Base-by-base conservation (phyloP, 2,888 invertebrate species). In the Euzetes globulus region DNA sequence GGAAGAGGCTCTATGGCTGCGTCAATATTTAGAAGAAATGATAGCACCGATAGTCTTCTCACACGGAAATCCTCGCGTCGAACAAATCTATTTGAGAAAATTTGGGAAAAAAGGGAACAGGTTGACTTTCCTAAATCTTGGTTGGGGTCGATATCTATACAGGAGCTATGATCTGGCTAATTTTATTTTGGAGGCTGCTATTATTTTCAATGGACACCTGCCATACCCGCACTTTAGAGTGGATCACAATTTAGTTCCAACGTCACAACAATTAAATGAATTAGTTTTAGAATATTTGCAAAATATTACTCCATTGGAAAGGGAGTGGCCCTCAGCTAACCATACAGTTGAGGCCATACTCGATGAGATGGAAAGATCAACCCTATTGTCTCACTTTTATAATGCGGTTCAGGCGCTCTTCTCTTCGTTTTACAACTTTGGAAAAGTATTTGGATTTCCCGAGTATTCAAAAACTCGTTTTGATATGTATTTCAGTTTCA, bases 371-470 rank as follows among this genome's bases (percentile, higher is more conserved):
- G 15, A 13, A 6, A 15, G 63, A 15, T 1, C 63, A 4, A 33
- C 33, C 15, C 37, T 63, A 33, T 63, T 63, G n/a, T 29, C 29
- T 1, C 63, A 63, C 25, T 63, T 63, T 33, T 33, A n/a, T 19
- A 13, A 33, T 17, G 63, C 33, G 33, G 63, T 63, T 17, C 29
- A 63, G 13, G 63, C 33, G 7, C 25, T 63, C 3, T 17, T 33
- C 1, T 33, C 33, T 4, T 29, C 63, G 7, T 63, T 22, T 37
- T 63, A 33, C 17, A n/a, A 33, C 17, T 63, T n/a, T 19, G 33
- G 33, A 29, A 63, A 63, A 63, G 19, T 29, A 33, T 63, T 63
- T 63, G 63, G 63, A 33, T 63, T n/a, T 63, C 63, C 63, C 4
- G 63, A 63, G 11, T 63, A 63, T n/a, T 6, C 63, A 19, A 63